Evolutionary conservation across 2,797 vertebrate species (phyloP).

Genomic region (Peromyscus melanophrys): DNA sequence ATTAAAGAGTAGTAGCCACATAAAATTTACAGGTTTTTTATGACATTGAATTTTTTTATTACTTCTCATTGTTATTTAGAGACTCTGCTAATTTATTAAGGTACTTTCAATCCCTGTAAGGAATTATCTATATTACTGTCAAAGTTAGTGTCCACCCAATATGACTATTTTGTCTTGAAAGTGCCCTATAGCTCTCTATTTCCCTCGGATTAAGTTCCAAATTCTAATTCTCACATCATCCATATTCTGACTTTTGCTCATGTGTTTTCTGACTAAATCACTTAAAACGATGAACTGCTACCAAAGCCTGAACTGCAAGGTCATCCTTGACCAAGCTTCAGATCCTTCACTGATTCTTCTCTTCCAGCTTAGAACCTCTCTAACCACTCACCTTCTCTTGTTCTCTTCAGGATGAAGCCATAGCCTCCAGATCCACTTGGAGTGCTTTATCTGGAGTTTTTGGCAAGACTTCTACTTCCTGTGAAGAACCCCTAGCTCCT

Average conservation of each 20-base stretch:
- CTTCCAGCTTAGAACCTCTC: not conserved
- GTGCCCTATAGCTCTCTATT: not conserved
- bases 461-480: not conserved
- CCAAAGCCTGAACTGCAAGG: not conserved
- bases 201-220: not conserved
- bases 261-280: not conserved
- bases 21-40: slow-evolving; percentile 1
- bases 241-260: not conserved
- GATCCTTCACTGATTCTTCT: not conserved
- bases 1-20: slow-evolving; percentile 15
- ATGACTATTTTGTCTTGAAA: slow-evolving; percentile 12
- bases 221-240: not conserved
- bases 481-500: not conserved
- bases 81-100: not conserved
- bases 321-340: not conserved
- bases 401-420: not conserved
- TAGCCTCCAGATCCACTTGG: not conserved
- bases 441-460: not conserved
- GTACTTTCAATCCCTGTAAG: not conserved
- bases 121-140: not conserved
- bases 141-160: not conserved
- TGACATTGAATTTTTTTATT: not conserved
- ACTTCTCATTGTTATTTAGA: slow-evolving; percentile 40
- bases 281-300: not conserved
- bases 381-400: not conserved